Percentiles rank a stretch among this genome's conserved stretches.
These are phyloP conservation scores for Eurystomus gularis DNA, from an alignment of 2,113 vertebrate species.

Conservation along the genomic window DNA sequence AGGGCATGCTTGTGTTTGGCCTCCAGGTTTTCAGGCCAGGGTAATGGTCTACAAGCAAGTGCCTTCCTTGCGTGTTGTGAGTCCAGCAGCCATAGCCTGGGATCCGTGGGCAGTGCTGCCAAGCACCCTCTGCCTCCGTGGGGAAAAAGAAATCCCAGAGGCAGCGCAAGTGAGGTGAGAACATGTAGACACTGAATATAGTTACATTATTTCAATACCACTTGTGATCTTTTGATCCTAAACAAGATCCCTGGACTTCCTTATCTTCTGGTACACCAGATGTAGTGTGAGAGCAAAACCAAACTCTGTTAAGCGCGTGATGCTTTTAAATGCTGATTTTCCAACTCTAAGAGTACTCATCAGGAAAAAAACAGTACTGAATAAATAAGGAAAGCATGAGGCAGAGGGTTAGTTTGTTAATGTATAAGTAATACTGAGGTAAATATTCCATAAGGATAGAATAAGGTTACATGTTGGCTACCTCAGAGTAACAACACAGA, in stretches of 20 bases:
- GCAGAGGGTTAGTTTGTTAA: neutral
- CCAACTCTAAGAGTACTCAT: neutral
- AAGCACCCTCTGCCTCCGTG: neutral
- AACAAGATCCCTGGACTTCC: neutral
- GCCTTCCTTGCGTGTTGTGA: neutral
- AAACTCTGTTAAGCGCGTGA: neutral
- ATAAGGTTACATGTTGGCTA: neutral
- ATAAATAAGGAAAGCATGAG: neutral
- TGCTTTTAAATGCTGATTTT: neutral
- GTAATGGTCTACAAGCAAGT: neutral
- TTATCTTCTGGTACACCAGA: neutral
- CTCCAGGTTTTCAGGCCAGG: neutral
- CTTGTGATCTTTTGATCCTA: neutral
- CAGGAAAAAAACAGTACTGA: neutral
- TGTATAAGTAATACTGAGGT: neutral
- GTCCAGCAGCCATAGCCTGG: neutral
- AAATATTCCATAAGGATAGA: neutral
- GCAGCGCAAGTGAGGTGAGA: neutral
- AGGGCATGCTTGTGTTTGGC: neutral
- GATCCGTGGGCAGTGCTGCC: neutral
- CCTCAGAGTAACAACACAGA: neutral
- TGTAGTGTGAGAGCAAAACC: neutral
- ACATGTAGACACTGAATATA: neutral
- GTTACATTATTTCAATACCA: neutral
- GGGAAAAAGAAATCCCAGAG: neutral